phyloP scores from a whole-genome alignment of 2,888 invertebrate genomes.

The Lycaena phlaeas region DNA sequence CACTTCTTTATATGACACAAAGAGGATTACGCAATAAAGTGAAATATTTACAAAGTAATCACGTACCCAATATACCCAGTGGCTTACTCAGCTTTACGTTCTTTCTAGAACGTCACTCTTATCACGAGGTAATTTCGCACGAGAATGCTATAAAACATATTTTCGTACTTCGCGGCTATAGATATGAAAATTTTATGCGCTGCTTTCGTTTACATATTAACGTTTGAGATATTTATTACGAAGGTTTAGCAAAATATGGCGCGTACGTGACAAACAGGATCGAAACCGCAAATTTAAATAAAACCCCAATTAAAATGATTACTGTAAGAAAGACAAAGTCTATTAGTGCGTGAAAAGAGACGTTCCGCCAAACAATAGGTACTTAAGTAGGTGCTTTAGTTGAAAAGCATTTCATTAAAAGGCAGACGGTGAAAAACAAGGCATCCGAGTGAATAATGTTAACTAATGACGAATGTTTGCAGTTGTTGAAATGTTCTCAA shows the following conservation, averaged over 20 bases:
- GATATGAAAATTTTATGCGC: constrained; percentile 15
- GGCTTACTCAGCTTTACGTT: constrained; percentile 28
- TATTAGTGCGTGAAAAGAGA: constrained; percentile 19
- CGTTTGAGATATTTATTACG: not conserved
- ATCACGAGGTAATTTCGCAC: constrained; percentile 19
- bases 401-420: constrained; percentile 37
- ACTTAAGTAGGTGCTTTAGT: constrained; percentile 22
- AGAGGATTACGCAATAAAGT: constrained; percentile 61
- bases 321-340: constrained; percentile 16
- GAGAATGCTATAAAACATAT: not conserved
- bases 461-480: constrained; percentile 55
- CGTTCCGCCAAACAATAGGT: constrained; percentile 22
- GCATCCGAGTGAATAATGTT: constrained; percentile 48
- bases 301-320: constrained; percentile 1
- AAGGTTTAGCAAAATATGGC: not conserved
- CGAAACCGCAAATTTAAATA: constrained; percentile 4
- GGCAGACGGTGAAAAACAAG: constrained; percentile 50
- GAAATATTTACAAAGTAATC: constrained; percentile 66
- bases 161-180: constrained; percentile 22
- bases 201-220: constrained; percentile 9
- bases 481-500: constrained; percentile 42
- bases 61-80: constrained; percentile 47
- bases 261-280: not conserved
- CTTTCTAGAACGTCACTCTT: constrained; percentile 37
- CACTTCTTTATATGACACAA: constrained; percentile 54